These are phyloP conservation scores for Mustela lutreola DNA, from an alignment of 2,113 vertebrate species.

Conservation along the genomic window DNA sequence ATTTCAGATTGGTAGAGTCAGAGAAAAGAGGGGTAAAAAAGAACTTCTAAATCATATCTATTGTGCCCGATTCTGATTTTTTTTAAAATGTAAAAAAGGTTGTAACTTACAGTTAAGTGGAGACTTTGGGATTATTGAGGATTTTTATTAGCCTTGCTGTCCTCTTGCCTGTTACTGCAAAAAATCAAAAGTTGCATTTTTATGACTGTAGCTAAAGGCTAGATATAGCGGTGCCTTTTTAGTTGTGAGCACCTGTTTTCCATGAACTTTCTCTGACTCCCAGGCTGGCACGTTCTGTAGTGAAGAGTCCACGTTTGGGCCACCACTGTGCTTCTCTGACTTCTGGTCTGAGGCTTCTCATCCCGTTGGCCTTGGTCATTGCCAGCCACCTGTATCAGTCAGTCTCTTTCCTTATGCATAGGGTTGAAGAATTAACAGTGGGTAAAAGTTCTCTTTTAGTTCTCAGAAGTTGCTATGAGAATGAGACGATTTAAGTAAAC, in stretches of 20 bases:
- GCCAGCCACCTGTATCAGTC: slow-evolving; percentile 77
- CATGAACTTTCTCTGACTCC: slow-evolving; percentile 77
- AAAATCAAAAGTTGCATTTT: slow-evolving; percentile 65
- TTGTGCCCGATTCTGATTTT: background rate
- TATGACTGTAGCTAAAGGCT: slow-evolving; percentile 73
- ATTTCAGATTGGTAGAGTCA: slow-evolving; percentile 16
- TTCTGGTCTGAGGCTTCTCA: slow-evolving; percentile 56
- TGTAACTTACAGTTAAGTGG: slow-evolving; percentile 46
- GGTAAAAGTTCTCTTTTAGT: background rate
- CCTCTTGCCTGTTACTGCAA: slow-evolving; percentile 61
- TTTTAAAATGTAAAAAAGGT: background rate
- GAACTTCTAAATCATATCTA: background rate
- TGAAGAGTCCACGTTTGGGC: slow-evolving; percentile 64
- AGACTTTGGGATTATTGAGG: slow-evolving; percentile 39
- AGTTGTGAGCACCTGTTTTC: slow-evolving; percentile 75
- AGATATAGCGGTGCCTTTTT: slow-evolving; percentile 61
- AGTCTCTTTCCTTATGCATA: slow-evolving; percentile 50
- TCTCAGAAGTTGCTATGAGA: background rate
- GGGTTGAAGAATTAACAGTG: slow-evolving; percentile 30
- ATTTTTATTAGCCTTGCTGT: slow-evolving; percentile 55
- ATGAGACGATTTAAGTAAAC: background rate
- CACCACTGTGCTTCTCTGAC: slow-evolving; percentile 47
- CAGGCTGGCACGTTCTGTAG: slow-evolving; percentile 69
- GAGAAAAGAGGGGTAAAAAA: slow-evolving; percentile 50
- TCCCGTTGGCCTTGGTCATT: slow-evolving; percentile 23